These are phyloP conservation scores for Cordilura impudica DNA, from an alignment of 2,888 invertebrate species.

Conservation along the genomic window DNA sequence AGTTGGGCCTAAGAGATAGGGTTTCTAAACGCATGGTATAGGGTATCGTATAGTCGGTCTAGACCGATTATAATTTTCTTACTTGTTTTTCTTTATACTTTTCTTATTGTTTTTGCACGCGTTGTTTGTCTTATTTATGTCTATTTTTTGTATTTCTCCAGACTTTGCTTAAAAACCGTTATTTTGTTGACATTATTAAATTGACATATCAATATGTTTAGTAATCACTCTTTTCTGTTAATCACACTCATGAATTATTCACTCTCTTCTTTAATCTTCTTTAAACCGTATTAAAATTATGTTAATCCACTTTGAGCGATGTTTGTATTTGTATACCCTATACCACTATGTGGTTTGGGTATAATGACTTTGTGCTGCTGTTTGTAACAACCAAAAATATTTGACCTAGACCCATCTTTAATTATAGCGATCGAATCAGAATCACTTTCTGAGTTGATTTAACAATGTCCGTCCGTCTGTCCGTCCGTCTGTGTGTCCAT, in stretches of 20 bases:
- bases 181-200: slow-evolving; percentile 27
- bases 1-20: too few species aligned
- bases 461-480: too few species aligned
- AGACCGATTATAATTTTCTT: too few species aligned
- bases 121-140: slow-evolving; percentile 23
- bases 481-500: too few species aligned
- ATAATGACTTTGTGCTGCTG: too few species aligned
- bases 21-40: too few species aligned
- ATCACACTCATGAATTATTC: background rate
- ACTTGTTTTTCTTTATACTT: background rate
- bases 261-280: slow-evolving; percentile 1
- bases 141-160: background rate
- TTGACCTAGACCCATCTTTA: too few species aligned
- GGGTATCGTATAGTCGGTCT: too few species aligned
- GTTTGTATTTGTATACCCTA: background rate
- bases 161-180: slow-evolving; percentile 26
- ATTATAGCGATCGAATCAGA: too few species aligned
- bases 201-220: slow-evolving; percentile 39
- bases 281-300: background rate
- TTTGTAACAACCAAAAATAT: too few species aligned
- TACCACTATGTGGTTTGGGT: too few species aligned
- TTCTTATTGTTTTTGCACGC: slow-evolving; percentile 26
- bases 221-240: slow-evolving; percentile 12
- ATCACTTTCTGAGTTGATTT: too few species aligned
- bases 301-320: slow-evolving; percentile 20